These are phyloP conservation scores for Bombus vancouverensis DNA, from an alignment of 1,140 invertebrate genomes.

Conservation along the genomic window DNA sequence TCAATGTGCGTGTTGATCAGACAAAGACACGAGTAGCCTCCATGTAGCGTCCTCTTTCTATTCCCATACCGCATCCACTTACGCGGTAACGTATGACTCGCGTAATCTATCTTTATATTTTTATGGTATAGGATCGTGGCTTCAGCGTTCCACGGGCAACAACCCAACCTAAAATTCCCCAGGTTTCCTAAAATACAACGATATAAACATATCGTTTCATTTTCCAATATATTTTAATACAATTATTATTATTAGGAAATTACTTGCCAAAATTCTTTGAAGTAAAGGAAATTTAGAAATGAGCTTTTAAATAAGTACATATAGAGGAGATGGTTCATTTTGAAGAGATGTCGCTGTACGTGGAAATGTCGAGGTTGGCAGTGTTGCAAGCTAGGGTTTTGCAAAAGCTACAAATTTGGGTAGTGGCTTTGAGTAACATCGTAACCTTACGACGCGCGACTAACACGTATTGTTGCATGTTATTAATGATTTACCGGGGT, in stretches of 20 bases:
- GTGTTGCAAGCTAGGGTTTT: slow-evolving; percentile 34
- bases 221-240: background rate
- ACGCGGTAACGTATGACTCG: too few relatives aligned
- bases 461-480: slow-evolving; percentile 40
- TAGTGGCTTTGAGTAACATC: slow-evolving; percentile 58
- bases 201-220: background rate
- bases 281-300: background rate
- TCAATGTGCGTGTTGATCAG: too few relatives aligned
- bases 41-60: too few relatives aligned
- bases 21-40: too few relatives aligned
- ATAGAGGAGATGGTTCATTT: background rate
- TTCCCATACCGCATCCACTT: too few relatives aligned
- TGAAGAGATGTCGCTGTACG: background rate
- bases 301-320: background rate
- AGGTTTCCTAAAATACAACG: too few relatives aligned
- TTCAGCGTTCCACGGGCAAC: too few relatives aligned
- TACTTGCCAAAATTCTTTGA: background rate
- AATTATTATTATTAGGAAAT: background rate
- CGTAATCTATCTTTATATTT: too few relatives aligned
- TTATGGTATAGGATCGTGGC: too few relatives aligned
- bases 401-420: slow-evolving; percentile 58
- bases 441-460: slow-evolving; percentile 53
- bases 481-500: slow-evolving; percentile 55
- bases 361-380: slow-evolving; percentile 21
- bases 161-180: too few relatives aligned